Conservation (phyloP, 2,888 invertebrate species). For the Dysmachus trigonus region DNA sequence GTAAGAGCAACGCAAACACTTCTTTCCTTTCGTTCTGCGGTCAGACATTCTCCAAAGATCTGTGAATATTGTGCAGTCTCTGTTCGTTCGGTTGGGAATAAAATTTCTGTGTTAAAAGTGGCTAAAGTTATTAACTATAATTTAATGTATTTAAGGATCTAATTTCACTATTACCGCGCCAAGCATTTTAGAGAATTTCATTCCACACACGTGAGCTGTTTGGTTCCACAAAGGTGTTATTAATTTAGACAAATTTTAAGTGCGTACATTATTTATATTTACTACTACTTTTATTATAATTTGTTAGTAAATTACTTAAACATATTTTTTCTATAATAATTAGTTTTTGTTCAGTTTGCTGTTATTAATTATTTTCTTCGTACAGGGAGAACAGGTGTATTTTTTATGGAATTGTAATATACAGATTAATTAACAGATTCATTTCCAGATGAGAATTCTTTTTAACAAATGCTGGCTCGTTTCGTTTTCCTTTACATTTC, state of each 20-base stretch:
- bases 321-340: background rate
- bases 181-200: background rate
- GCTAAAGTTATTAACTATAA: background rate
- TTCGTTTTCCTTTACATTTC: too few species aligned
- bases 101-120: slow-evolving; percentile 41
- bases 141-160: background rate
- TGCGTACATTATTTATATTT: background rate
- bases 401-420: too few species aligned
- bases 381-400: too few species aligned
- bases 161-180: background rate
- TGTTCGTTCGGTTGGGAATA: slow-evolving; percentile 38
- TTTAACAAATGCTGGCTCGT: too few species aligned
- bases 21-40: background rate
- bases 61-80: background rate
- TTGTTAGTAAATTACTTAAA: background rate
- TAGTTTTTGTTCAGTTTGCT: too few species aligned
- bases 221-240: background rate
- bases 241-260: background rate
- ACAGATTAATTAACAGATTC: too few species aligned
- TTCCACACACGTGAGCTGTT: background rate
- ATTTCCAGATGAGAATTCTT: too few species aligned
- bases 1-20: slow-evolving; percentile 31
- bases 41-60: slow-evolving; percentile 13
- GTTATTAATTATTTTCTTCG: too few species aligned
- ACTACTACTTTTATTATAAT: background rate